Percentiles rank a stretch among this genome's conserved stretches.
Conservation (phyloP, 2,113 vertebrate genomes). For the Corythornis vintsioides region DNA sequence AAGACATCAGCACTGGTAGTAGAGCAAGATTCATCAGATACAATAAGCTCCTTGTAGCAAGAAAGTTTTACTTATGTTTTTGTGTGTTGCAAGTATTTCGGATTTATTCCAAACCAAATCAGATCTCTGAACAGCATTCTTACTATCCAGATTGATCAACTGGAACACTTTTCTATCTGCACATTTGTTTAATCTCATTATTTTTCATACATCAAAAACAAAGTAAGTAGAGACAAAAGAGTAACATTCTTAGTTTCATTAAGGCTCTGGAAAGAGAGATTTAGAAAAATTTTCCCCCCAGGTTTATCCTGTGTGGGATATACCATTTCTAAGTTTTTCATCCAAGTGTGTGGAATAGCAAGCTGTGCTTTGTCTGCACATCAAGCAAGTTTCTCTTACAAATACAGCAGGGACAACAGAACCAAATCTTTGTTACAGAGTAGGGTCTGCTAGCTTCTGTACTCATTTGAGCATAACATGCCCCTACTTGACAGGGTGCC, state of each 20-base stretch:
- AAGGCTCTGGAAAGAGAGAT: neutral
- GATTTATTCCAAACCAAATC: neutral
- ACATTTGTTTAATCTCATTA: neutral
- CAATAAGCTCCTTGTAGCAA: fast-evolving
- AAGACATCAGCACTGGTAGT: neutral
- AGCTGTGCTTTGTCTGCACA: neutral
- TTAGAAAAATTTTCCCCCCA: neutral
- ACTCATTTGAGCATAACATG: neutral
- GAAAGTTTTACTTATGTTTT: neutral
- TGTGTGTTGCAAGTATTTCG: neutral
- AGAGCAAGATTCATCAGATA: neutral
- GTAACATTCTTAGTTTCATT: neutral
- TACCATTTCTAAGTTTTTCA: neutral
- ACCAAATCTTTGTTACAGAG: neutral
- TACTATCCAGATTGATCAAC: neutral
- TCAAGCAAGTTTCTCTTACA: neutral
- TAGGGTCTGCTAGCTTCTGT: neutral
- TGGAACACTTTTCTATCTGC: neutral
- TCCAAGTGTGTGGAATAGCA: neutral
- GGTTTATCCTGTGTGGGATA: neutral
- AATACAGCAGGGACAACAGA: neutral
- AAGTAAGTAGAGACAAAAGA: neutral
- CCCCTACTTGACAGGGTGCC: neutral
- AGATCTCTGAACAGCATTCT: neutral
- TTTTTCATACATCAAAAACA: neutral